A percentile compares a stretch with the other conserved stretches of the same genome.
These are phyloP conservation scores for Macrotus californicus DNA, from an alignment of 2,113 vertebrate genomes.

Conservation along the genomic window DNA sequence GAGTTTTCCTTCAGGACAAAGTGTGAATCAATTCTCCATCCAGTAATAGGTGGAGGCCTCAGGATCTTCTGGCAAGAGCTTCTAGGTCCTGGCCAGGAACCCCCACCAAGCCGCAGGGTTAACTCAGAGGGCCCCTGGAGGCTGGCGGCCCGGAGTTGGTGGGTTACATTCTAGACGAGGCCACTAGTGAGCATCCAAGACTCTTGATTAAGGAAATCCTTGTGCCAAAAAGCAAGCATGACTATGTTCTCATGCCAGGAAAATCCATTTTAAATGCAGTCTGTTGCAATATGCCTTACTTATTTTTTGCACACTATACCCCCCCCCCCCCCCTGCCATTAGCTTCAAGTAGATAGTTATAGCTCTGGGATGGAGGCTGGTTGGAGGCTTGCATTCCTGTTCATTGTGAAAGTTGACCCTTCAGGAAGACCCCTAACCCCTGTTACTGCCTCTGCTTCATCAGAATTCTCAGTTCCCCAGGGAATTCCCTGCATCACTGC, in stretches of 20 bases:
- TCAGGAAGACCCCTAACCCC: neutral
- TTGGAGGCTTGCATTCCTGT: neutral
- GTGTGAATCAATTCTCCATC: neutral
- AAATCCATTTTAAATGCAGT: neutral
- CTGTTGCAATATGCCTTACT: neutral
- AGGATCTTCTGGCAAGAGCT: neutral
- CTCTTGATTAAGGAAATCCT: neutral
- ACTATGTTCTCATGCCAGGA: neutral
- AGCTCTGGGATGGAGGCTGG: neutral
- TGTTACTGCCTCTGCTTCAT: neutral
- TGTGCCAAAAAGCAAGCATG: neutral
- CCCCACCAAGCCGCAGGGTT: neutral
- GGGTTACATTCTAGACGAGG: neutral
- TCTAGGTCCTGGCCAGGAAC: neutral
- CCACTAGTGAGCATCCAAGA: neutral
- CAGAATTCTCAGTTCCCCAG: neutral
- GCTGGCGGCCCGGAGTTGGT: neutral
- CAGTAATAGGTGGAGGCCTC: neutral
- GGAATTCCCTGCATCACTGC: no score
- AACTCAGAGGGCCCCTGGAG: neutral
- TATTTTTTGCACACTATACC: neutral
- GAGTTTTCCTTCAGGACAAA: neutral
- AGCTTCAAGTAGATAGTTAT: neutral
- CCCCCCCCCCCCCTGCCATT: rapidly evolving
- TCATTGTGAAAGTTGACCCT: neutral